phyloP scores from a whole-genome alignment of 2,888 invertebrate genomes.

The Philonicus albiceps region DNA sequence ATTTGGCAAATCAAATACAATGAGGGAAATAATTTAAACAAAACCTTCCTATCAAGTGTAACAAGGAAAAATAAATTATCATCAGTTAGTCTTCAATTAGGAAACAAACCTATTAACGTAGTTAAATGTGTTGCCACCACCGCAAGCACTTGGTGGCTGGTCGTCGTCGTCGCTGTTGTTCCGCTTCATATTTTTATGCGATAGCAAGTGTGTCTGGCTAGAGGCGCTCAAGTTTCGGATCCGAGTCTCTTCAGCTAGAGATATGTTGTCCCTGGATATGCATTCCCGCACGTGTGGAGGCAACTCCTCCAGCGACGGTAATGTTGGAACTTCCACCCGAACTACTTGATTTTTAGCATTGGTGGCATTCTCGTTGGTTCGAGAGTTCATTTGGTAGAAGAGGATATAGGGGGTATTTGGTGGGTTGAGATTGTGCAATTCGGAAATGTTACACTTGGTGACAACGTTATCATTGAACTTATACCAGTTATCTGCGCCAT shows the following conservation, averaged over 20 bases:
- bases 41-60: conserved; percentile 20
- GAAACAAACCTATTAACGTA: conserved; percentile 61
- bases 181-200: conserved; percentile 48
- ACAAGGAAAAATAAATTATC: conserved; percentile 36
- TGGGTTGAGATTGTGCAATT: conserved; percentile 70
- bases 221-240: conserved; percentile 55
- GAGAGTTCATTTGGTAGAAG: conserved; percentile 70
- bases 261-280: conserved; percentile 59
- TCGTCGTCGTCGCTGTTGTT: conserved; percentile 59
- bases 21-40: conserved; percentile 35
- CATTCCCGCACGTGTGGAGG: conserved; percentile 59
- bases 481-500: conserved; percentile 74
- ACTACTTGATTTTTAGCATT: conserved; percentile 54
- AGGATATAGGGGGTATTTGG: conserved; percentile 85
- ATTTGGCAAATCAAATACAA: conserved; percentile 41
- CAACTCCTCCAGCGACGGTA: conserved; percentile 58
- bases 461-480: conserved; percentile 84
- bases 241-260: conserved; percentile 57
- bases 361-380: conserved; percentile 35
- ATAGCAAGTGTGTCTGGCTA: not conserved
- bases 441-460: conserved; percentile 67
- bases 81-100: conserved; percentile 51
- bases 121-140: conserved; percentile 58
- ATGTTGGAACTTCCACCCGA: conserved; percentile 55
- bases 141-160: conserved; percentile 60